Conservation (phyloP, 2,888 invertebrate species). For the Perizoma affinitatum region DNA sequence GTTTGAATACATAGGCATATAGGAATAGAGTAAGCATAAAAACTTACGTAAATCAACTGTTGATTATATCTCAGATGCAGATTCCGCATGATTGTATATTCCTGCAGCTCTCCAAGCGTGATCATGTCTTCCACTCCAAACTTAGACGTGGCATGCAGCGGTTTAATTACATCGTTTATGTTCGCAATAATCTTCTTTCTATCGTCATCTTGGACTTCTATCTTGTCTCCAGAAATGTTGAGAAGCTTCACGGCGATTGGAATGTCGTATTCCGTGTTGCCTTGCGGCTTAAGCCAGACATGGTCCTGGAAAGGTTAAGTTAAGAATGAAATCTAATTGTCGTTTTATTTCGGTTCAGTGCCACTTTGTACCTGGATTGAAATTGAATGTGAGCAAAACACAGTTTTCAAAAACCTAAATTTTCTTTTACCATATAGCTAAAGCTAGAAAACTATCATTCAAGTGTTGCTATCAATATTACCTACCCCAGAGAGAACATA, state of each 20-base stretch:
- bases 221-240: conserved; percentile 88
- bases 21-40: not conserved
- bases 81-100: conserved; percentile 96
- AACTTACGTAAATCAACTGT: conserved; percentile 95
- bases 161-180: conserved; percentile 85
- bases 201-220: conserved; percentile 93
- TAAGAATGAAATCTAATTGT: no score
- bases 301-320: conserved; percentile 83
- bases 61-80: conserved; percentile 94
- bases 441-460: no score
- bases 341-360: no score
- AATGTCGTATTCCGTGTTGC: conserved; percentile 90
- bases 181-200: conserved; percentile 88
- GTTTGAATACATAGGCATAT: no score
- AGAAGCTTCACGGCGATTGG: conserved; percentile 93
- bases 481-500: no score
- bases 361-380: no score
- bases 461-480: no score
- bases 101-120: conserved; percentile 96
- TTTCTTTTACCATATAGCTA: no score
- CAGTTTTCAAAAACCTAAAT: no score
- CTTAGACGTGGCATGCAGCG: conserved; percentile 91
- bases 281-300: conserved; percentile 93
- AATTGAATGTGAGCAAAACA: no score
- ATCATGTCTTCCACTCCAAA: conserved; percentile 98